A percentile compares a stretch with the other conserved stretches of the same genome.
Evolutionary conservation across 2,113 vertebrate species (phyloP).

Genomic region (Bujurquina vittata): DNA sequence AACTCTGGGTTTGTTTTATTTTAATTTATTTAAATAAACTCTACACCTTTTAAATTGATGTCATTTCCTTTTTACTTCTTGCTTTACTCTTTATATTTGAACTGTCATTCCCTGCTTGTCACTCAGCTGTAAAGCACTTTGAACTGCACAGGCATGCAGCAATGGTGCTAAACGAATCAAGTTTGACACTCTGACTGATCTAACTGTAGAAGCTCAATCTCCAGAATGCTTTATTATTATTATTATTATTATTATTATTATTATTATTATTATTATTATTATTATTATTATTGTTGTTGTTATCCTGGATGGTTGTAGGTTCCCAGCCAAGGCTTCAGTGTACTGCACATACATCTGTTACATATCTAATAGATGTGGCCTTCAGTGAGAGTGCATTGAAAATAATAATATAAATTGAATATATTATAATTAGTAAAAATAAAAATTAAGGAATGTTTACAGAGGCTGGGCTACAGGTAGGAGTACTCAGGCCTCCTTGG

Average conservation of each 20-base stretch:
- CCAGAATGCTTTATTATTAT: background rate
- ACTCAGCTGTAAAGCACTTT: background rate
- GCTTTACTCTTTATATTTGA: background rate
- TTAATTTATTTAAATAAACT: background rate
- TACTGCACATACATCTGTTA: background rate
- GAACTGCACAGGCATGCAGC: background rate
- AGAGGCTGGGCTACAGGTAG: slow-evolving; percentile 16
- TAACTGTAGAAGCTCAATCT: background rate
- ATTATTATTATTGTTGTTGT: no score
- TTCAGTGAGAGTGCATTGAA: slow-evolving; percentile 8
- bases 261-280: no score
- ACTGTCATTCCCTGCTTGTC: background rate
- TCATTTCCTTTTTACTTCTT: background rate
- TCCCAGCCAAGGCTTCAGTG: background rate
- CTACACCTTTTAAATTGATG: background rate
- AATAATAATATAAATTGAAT: background rate
- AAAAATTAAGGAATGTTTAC: background rate
- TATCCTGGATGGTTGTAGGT: no score
- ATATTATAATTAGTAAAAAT: background rate
- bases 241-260: no score
- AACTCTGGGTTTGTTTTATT: background rate
- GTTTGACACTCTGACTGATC: background rate
- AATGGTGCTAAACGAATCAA: background rate
- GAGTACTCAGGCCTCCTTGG: slow-evolving; percentile 4
- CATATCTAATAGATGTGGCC: slow-evolving; percentile 15